Conservation (phyloP, 2,888 invertebrate genomes). For the Oasisia sp. region DNA sequence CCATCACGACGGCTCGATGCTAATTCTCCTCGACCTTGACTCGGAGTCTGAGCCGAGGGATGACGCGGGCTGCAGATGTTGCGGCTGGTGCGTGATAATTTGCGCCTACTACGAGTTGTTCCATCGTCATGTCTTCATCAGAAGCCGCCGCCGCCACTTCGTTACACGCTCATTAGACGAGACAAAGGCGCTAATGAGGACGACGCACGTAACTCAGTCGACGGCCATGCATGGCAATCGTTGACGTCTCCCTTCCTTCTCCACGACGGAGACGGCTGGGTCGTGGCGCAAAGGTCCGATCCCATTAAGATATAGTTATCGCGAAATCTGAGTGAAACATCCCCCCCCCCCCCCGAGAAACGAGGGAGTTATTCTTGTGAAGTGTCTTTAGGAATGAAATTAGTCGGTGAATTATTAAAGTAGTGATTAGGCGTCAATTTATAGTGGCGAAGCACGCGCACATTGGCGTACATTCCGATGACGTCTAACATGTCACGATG, state of each 20-base stretch:
- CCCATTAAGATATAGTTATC: no score
- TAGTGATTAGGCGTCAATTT: not conserved
- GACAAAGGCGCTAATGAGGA: conserved; percentile 1
- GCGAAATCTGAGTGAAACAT: no score
- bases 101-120: not conserved
- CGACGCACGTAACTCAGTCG: not conserved
- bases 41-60: not conserved
- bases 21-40: not conserved
- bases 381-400: not conserved
- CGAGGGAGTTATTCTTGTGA: no score
- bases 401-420: not conserved
- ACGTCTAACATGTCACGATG: not conserved
- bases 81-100: not conserved
- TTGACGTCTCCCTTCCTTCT: not conserved
- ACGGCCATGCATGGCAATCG: not conserved
- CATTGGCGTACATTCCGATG: not conserved
- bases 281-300: not conserved
- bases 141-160: not conserved
- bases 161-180: not conserved
- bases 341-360: no score
- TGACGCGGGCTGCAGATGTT: not conserved
- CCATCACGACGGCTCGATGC: not conserved
- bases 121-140: conserved; percentile 7
- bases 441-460: not conserved
- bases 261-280: not conserved